Conservation (phyloP, 1,140 invertebrate genomes). For the Ceratosolen fusciceps region DNA sequence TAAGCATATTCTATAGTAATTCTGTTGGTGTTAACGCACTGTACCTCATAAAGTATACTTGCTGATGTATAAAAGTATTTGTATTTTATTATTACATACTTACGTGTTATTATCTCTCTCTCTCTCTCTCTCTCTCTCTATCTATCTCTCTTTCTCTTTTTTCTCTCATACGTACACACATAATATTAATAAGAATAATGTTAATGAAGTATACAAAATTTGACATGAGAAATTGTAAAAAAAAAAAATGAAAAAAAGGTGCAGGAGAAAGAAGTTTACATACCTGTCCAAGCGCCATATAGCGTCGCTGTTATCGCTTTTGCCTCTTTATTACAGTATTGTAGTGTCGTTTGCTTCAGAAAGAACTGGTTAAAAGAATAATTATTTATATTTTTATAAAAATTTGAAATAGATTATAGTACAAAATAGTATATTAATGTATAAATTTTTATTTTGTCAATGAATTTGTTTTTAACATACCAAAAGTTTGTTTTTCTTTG, state of each 20-base stretch:
- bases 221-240: background rate
- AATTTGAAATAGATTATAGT: background rate
- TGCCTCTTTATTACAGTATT: conserved; percentile 62
- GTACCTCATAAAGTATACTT: no score
- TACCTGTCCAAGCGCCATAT: conserved; percentile 59
- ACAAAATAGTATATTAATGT: background rate
- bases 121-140: background rate
- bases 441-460: background rate
- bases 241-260: background rate
- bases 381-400: background rate
- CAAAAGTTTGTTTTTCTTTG: background rate
- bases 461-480: background rate
- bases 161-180: background rate
- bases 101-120: background rate
- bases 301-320: conserved; percentile 61
- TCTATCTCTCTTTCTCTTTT: background rate
- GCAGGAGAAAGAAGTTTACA: background rate
- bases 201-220: background rate
- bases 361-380: conserved; percentile 34
- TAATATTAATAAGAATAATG: no score
- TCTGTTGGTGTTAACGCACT: no score
- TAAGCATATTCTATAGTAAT: no score
- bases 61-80: no score
- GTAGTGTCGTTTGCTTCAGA: conserved; percentile 64
- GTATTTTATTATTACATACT: no score